Evolutionary conservation across 1,140 invertebrate genomes (phyloP), one percentile per base, ranked within the genome.

Genomic region (Zaprionus nigranus): DNA sequence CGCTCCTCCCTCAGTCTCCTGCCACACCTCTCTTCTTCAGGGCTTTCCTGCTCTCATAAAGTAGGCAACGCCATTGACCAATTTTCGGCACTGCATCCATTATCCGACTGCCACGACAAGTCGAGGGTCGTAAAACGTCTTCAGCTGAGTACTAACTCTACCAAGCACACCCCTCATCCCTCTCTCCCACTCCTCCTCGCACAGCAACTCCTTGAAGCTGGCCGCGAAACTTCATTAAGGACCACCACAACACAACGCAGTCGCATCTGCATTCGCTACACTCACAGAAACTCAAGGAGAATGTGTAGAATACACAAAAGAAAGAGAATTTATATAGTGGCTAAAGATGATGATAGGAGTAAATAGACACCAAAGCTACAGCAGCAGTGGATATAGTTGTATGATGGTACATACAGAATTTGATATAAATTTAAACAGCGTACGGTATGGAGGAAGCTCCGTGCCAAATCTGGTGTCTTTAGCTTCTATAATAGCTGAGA

Each of bases 31-130:
- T 11, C 15, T 13, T 24, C 57, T 24, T 22, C 15, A 15, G 2
- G 0, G 9, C 13, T 13, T 5, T 20, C 30, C 9, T 5, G 34
- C 57, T 22, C 40, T 17, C 51, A 57, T 7, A 63, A 73, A 68
- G 75, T 78, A 74, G 78, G 78, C 75, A 75, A 53, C 51, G 26
- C 28, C 67, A 66, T 54, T 79, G 73, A 76, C 70, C 64, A 79
- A 74, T 61, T 68, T 68, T 20, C 24, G 24, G 11, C 5, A 17
- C 51, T 15, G 24, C 36, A 57, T 65, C 63, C 63, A 65, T 65
- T 65, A 65, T 53, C 51, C 22, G 6, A 53, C 17, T 24, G 28
- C 57, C 22, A 12, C 6, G 20, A 38, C 49, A 53, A 24, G 46
- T 51, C 9, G 11, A 15, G 15, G 63, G 24, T 66, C 64, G 15